These are phyloP conservation scores for Zapus hudsonius DNA, from an alignment of 2,113 vertebrate species.

Conservation along the genomic window DNA sequence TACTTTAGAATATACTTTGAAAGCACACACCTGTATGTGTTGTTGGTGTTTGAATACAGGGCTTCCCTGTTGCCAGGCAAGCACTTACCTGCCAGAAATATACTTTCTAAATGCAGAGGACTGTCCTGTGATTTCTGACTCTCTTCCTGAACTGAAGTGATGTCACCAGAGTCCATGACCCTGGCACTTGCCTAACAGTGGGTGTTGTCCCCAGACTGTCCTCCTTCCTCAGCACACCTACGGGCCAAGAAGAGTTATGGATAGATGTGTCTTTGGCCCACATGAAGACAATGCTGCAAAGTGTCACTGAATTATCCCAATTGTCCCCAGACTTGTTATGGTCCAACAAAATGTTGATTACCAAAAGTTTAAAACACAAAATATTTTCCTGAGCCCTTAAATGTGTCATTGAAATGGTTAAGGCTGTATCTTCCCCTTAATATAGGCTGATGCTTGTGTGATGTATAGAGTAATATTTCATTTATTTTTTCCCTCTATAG, in stretches of 20 bases:
- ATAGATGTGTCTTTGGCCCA: background rate
- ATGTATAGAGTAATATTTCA: background rate
- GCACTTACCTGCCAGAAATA: background rate
- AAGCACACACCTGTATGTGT: too few species aligned
- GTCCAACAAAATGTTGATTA: background rate
- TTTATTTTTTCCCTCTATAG: background rate
- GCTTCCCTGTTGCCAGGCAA: too few species aligned
- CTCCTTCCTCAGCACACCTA: background rate
- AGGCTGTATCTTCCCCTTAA: background rate
- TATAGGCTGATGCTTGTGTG: background rate
- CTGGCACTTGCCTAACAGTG: background rate
- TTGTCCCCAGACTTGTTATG: background rate
- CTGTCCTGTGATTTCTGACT: background rate
- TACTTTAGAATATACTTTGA: background rate
- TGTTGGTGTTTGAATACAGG: background rate
- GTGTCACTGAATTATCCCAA: background rate
- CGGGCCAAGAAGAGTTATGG: background rate
- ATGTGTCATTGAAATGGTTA: background rate
- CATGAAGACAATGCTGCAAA: background rate
- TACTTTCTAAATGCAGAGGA: background rate
- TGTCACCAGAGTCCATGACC: background rate
- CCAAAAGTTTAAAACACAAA: background rate
- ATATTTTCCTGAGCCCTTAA: background rate
- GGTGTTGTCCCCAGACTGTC: background rate
- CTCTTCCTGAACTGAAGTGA: background rate